phyloP scores from a whole-genome alignment of 2,888 invertebrate species.

The Eupeodes latifasciatus region DNA sequence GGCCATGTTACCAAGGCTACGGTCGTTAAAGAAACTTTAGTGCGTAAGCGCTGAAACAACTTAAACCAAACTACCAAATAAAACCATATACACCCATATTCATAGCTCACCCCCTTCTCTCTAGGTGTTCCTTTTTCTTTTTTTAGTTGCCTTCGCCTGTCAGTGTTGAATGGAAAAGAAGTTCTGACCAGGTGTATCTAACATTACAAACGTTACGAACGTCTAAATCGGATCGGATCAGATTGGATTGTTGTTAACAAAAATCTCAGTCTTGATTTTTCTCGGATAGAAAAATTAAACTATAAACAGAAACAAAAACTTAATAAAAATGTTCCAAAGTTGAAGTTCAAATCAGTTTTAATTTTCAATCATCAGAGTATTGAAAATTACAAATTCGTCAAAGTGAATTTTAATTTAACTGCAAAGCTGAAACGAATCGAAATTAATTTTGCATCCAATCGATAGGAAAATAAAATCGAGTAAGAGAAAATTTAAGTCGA shows the following conservation, averaged over 20 bases:
- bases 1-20: constrained; percentile 70
- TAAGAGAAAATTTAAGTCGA: constrained; percentile 47
- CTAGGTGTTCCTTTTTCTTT: neutral
- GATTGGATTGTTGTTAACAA: constrained; percentile 27
- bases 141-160: constrained; percentile 50
- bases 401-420: constrained; percentile 33
- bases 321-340: constrained; percentile 14
- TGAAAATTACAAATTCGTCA: neutral
- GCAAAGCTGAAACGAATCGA: constrained; percentile 42
- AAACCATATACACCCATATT: neutral
- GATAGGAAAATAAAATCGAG: constrained; percentile 53
- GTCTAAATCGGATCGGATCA: constrained; percentile 25
- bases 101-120: neutral
- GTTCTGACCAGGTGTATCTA: constrained; percentile 62
- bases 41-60: constrained; percentile 59
- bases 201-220: constrained; percentile 40
- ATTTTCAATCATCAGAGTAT: neutral
- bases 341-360: constrained; percentile 34
- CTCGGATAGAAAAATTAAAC: constrained; percentile 21
- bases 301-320: neutral
- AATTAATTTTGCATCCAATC: constrained; percentile 73
- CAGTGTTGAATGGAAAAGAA: constrained; percentile 45
- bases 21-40: constrained; percentile 67
- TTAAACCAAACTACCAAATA: neutral
- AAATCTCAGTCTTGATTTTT: constrained; percentile 16